Conservation (phyloP, 2,113 vertebrate species). For the Picathartes gymnocephalus region DNA sequence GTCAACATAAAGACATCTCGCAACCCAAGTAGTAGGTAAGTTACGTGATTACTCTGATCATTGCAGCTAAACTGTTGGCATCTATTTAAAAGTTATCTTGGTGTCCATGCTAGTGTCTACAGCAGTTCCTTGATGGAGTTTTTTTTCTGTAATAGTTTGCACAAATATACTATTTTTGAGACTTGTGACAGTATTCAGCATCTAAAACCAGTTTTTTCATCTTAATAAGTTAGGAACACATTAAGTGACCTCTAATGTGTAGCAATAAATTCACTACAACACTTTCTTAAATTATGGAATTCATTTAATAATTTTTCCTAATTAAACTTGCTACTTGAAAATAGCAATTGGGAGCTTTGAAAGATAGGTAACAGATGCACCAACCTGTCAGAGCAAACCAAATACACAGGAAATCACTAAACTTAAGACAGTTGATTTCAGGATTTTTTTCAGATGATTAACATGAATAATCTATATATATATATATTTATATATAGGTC, state of each 20-base stretch:
- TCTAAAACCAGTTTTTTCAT: background rate
- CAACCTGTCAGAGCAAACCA: background rate
- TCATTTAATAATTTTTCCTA: background rate
- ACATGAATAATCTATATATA: background rate
- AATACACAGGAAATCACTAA: background rate
- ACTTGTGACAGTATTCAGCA: background rate
- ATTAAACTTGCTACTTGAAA: background rate
- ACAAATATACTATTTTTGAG: background rate
- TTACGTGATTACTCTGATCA: background rate
- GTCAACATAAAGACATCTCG: background rate
- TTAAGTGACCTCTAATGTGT: background rate
- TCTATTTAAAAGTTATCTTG: background rate
- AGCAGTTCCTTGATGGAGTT: background rate
- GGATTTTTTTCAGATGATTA: background rate
- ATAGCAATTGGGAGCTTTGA: background rate
- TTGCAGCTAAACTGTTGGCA: background rate
- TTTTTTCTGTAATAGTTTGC: background rate
- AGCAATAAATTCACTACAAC: background rate
- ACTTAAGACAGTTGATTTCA: background rate
- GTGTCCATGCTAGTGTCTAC: background rate
- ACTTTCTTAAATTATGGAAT: background rate
- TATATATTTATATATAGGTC: background rate
- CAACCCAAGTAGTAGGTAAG: background rate
- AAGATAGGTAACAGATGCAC: background rate
- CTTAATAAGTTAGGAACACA: background rate